Evolutionary conservation across 2,888 invertebrate species (phyloP).

Genomic region (Cheiracanthium punctorium): DNA sequence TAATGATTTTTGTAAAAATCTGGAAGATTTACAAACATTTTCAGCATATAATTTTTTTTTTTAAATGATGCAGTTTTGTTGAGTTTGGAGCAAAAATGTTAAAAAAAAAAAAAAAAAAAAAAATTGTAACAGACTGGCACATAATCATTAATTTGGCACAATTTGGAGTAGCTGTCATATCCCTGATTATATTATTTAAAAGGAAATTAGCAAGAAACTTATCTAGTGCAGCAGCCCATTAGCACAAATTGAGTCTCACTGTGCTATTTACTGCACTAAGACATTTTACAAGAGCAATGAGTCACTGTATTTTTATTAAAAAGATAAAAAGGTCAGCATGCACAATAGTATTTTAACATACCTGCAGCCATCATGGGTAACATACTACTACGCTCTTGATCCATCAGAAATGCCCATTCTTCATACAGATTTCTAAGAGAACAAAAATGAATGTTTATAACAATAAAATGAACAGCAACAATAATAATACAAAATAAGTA

Average conservation of each 20-base stretch:
- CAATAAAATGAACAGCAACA: background rate
- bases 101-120: too few species aligned
- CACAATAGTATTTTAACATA: conserved; percentile 75
- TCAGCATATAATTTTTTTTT: too few species aligned
- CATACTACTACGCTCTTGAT: conserved; percentile 86
- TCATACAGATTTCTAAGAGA: conserved; percentile 84
- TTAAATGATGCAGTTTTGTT: too few species aligned
- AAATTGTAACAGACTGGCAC: too few species aligned
- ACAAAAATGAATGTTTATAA: background rate
- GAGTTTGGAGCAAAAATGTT: too few species aligned
- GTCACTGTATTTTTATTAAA: background rate
- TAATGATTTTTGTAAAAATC: too few species aligned
- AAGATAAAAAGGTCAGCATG: background rate
- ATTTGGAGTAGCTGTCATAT: too few species aligned
- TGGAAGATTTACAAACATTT: too few species aligned
- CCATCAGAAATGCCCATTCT: conserved; percentile 88
- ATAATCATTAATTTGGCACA: too few species aligned
- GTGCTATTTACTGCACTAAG: background rate
- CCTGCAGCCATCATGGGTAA: conserved; percentile 91
- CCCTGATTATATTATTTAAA: too few species aligned
- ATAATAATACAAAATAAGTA: too few species aligned
- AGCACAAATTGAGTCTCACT: background rate
- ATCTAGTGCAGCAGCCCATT: background rate
- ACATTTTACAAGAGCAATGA: background rate
- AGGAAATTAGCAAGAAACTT: too few species aligned